Conservation (phyloP, 2,888 invertebrate species). For the Sesia bembeciformis region DNA sequence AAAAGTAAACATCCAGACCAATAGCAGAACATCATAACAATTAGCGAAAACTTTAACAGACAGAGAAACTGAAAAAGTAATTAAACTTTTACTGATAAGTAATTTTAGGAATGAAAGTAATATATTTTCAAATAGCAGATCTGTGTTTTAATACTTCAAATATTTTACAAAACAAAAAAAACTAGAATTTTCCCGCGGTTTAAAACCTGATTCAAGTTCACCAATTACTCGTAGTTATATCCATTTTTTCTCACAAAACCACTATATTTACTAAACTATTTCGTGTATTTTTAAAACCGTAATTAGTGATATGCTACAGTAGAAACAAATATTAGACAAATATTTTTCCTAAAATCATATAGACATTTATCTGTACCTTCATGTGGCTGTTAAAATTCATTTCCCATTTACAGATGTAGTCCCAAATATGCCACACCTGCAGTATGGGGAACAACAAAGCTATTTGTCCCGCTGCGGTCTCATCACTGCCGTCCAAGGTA, state of each 20-base stretch:
- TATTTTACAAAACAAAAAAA: no score
- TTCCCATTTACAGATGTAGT: conserved; percentile 47
- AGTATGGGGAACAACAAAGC: conserved; percentile 42
- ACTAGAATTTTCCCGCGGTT: no score
- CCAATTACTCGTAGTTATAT: no score
- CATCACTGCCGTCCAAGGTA: conserved; percentile 40
- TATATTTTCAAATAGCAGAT: no score
- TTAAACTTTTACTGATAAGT: background rate
- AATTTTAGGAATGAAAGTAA: background rate
- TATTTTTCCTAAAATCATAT: no score
- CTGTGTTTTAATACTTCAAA: no score
- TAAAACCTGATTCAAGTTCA: no score
- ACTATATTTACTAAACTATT: no score
- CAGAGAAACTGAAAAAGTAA: conserved; percentile 39
- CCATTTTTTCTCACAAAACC: no score
- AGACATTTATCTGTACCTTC: conserved; percentile 26
- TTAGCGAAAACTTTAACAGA: conserved; percentile 33
- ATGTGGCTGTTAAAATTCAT: conserved; percentile 36
- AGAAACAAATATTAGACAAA: no score
- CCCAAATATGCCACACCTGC: conserved; percentile 64
- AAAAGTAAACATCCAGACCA: conserved; percentile 60
- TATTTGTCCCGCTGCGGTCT: conserved; percentile 37
- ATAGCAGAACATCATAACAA: conserved; percentile 44
- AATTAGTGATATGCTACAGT: no score
- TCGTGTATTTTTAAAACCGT: no score